Base-by-base conservation (phyloP, 2,797 vertebrate genomes). In the Sphenopsis melanotis region DNA sequence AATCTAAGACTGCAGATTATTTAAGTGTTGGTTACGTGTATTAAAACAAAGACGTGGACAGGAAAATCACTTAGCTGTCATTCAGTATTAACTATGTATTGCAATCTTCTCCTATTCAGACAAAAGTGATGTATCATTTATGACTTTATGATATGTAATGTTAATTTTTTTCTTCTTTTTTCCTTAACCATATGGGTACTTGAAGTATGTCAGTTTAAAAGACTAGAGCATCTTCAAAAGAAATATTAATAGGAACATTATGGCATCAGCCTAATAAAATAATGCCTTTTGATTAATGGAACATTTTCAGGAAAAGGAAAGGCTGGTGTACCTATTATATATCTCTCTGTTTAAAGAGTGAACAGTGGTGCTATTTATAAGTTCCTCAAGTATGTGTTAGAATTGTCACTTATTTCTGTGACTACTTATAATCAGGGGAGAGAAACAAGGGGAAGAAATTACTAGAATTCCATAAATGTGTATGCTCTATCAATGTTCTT, bases 51-150 rank as follows among this genome's bases (percentile, higher is more conserved):
- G 47, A 66, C 23, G 8, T 30, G 60, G 10, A 34, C 36, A 37
- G 79, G n/a, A 81, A 75, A 46, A 69, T 83, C 24, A 41, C 37
- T 91, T 82, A 60, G 32, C 34, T 90, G 64, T 24, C 68, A 64
- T 82, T 86, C 63, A 27, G 5, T 84, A 74, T 87, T 93, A 84
- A 56, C 50, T 72, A 65, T 7, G 30, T 83, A 69, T 32, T 96
- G 46, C 36, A 84, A 69, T 91, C 83, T 82, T 66, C 32, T 49
- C 19, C 59, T 76, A 24, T 64, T 84, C 92, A 59, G 39, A 81
- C 29, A 76, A 74, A 77, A 84, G 14, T 94, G 55, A 86, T 91
- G 26, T 82, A 86, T 90, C 47, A 90, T 93, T 94, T 81, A 84
- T 92, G 44, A 78, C 29, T 83, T 18, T 88, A 55, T 86, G 41